A percentile compares a stretch with the other conserved stretches of the same genome.
Conservation (phyloP, 2,888 invertebrate species). For the Meganola albula region DNA sequence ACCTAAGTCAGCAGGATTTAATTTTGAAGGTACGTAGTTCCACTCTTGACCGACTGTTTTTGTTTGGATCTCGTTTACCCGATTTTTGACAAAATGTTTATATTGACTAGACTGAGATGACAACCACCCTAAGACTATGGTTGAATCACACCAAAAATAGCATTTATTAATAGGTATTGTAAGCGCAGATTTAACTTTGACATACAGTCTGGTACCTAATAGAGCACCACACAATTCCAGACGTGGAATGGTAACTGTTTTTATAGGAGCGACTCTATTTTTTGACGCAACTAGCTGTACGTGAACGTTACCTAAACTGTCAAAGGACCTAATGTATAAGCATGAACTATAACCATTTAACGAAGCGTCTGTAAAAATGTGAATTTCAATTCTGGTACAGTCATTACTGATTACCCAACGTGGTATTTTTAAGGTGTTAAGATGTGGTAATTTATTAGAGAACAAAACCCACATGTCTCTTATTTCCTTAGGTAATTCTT, state of each 20-base stretch:
- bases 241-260: not conserved
- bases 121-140: not conserved
- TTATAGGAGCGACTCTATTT: not conserved
- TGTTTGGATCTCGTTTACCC: conserved; percentile 1
- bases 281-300: conserved; percentile 20
- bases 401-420: conserved; percentile 11
- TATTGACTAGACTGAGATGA: not conserved
- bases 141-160: not conserved
- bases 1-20: conserved; percentile 3
- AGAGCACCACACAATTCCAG: not conserved
- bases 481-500: conserved; percentile 10
- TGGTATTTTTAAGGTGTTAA: conserved; percentile 18
- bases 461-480: conserved; percentile 1
- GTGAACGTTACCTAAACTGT: not conserved
- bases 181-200: not conserved
- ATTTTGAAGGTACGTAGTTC: conserved; percentile 2
- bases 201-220: not conserved
- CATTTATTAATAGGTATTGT: not conserved
- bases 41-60: not conserved
- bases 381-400: conserved; percentile 12
- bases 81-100: conserved; percentile 1
- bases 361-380: conserved; percentile 24
- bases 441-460: conserved; percentile 1
- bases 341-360: conserved; percentile 20
- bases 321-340: conserved; percentile 15